Evolutionary conservation across 2,888 invertebrate species (phyloP).

Genomic region (Glyphotaelius pellucidus): DNA sequence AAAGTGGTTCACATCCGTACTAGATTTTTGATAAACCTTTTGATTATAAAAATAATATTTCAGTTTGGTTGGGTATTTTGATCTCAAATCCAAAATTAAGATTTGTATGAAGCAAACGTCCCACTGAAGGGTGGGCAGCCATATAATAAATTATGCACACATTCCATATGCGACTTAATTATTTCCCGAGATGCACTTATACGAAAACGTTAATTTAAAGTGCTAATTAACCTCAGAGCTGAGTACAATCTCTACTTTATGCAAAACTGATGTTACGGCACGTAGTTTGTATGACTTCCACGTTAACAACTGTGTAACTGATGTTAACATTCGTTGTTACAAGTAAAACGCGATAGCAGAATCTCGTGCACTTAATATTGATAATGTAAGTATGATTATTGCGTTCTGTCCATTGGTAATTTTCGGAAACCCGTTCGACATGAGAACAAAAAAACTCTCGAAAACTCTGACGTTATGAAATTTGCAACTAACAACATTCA

Average conservation of each 20-base stretch:
- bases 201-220: not conserved
- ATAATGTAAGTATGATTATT: not conserved
- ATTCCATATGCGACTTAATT: not conserved
- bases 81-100: too few species aligned
- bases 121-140: not conserved
- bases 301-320: not conserved
- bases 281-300: not conserved
- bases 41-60: too few species aligned
- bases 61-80: too few species aligned
- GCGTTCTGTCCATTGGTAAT: too few species aligned
- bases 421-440: not conserved
- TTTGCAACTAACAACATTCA: not conserved
- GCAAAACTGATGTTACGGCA: not conserved
- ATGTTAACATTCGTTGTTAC: not conserved
- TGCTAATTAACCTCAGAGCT: not conserved
- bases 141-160: not conserved
- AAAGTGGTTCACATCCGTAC: too few species aligned
- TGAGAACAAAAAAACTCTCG: not conserved
- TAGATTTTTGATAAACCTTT: too few species aligned
- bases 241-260: not conserved
- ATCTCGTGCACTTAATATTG: not conserved
- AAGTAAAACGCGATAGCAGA: not conserved
- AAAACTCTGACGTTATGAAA: not conserved
- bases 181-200: not conserved
- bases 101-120: too few species aligned